Evolutionary conservation across 2,113 vertebrate species (phyloP), one percentile per base, ranked within the genome.

Genomic region (Rhineura floridana): DNA sequence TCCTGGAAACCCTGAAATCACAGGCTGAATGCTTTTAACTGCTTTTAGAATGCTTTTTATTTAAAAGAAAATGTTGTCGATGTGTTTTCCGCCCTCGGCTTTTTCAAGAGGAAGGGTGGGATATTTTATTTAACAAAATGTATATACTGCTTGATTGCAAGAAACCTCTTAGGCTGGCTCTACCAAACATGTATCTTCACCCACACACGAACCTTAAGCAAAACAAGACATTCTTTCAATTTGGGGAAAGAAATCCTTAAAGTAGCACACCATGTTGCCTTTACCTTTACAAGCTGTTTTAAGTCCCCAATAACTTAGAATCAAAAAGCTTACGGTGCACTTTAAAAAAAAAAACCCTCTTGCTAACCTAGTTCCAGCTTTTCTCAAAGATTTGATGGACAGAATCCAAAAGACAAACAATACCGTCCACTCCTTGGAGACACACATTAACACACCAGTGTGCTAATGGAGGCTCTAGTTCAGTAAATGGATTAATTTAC

Each of bases 401-500:
- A 78, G 81, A 90, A 85, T 96, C 95, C 96, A 97, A 93, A 96
- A 92, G 86, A 91, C 93, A 91, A 94, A 90, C 0, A 84, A 90
- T 88, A 63, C 90, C 92, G 82, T 88, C 91, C 92, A 94, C 94
- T 93, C 91, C 50, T 72, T 63, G 30, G 79, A 75, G 96, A 97
- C 93, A 94, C 85, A 15, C 91, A 92, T 81, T 55, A 63, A 89
- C 91, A 93, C 92, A 95, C 94, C 93, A 79, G 79, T 46, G 95
- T 88, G 87, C 96, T 97, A 97, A 96, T 96, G 93, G 94, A 94
- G n/a, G 95, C 94, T 92, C 95, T 95, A 93, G 94, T 94, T 96
- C 95, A 92, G 93, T 93, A 96, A 96, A 96, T 91, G 94, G 95
- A 96, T 93, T 95, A 96, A 95, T 96, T 96, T 95, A 91, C 90